Conservation (phyloP, 2,888 invertebrate species). For the Caenorhabditis plicata region DNA sequence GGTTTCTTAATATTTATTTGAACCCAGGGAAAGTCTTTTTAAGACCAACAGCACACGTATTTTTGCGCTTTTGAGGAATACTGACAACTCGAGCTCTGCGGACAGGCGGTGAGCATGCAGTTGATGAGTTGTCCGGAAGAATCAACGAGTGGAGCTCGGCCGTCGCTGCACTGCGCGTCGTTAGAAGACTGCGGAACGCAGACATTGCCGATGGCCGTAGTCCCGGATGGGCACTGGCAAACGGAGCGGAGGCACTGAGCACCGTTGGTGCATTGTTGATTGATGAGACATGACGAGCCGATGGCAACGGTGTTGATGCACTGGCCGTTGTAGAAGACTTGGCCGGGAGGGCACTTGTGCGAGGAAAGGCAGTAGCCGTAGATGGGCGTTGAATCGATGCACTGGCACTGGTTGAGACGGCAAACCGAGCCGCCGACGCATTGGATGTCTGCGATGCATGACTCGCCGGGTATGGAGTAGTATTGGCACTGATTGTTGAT, state of each 20-base stretch:
- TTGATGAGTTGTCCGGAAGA: constrained; percentile 25
- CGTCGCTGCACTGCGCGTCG: constrained; percentile 13
- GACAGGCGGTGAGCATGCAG: constrained; percentile 34
- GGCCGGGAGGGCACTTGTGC: not conserved
- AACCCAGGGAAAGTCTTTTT: too few relatives aligned
- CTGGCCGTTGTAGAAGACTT: constrained; percentile 8
- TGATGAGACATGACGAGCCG: constrained; percentile 39
- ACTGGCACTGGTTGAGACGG: constrained; percentile 17
- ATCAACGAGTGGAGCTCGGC: constrained; percentile 18
- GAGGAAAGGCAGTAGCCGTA: constrained; percentile 33
- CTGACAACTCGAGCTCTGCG: constrained; percentile 29
- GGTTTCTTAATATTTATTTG: too few relatives aligned
- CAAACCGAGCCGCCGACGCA: constrained; percentile 39
- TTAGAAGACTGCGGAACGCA: constrained; percentile 1
- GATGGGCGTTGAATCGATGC: constrained; percentile 26
- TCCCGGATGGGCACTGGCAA: constrained; percentile 31
- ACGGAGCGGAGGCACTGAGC: constrained; percentile 23
- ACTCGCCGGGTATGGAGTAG: constrained; percentile 31
- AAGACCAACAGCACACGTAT: constrained; percentile 36
- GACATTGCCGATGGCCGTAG: constrained; percentile 4
- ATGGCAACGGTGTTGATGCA: constrained; percentile 32
- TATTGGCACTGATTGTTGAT: constrained; percentile 34
- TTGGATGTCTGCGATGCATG: constrained; percentile 29
- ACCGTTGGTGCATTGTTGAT: constrained; percentile 40
- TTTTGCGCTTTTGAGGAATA: constrained; percentile 19